Conservation (phyloP, 64 coral and sea anemone species). For the Stichodactyla helianthus region DNA sequence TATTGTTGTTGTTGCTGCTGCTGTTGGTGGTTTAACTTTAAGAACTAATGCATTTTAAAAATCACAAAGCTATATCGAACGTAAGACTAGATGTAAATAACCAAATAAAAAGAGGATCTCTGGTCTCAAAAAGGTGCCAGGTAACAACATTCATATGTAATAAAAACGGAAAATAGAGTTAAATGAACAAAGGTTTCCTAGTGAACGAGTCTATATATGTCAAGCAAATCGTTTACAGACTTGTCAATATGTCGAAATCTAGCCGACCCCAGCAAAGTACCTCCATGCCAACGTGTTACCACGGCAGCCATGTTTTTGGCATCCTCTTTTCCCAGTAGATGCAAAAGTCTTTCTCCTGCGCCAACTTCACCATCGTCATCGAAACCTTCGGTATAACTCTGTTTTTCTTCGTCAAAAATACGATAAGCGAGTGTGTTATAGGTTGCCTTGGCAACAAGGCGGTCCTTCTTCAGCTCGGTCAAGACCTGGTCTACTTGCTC, state of each 20-base stretch:
- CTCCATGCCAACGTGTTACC: background rate
- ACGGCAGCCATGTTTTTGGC: background rate
- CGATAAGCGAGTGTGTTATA: background rate
- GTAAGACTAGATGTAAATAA: too few relatives aligned
- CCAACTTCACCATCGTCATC: background rate
- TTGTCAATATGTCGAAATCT: background rate
- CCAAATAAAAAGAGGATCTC: too few relatives aligned
- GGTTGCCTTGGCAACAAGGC: background rate
- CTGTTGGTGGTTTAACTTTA: too few relatives aligned
- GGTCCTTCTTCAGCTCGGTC: background rate
- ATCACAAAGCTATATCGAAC: too few relatives aligned
- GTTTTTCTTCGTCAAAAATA: conserved; percentile 1
- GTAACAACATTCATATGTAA: too few relatives aligned
- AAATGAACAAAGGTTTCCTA: background rate
- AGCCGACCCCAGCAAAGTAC: background rate
- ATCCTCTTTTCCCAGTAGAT: background rate
- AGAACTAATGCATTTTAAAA: too few relatives aligned
- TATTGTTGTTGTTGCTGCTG: too few relatives aligned
- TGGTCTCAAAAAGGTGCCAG: too few relatives aligned
- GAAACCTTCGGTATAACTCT: background rate
- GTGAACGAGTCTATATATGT: background rate
- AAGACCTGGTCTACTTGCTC: background rate
- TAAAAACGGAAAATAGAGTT: too few relatives aligned
- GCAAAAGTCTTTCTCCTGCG: background rate
- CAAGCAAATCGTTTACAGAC: background rate